Evolutionary conservation across 2,113 vertebrate species (phyloP).

Genomic region (Paradoxurus hermaphroditus): DNA sequence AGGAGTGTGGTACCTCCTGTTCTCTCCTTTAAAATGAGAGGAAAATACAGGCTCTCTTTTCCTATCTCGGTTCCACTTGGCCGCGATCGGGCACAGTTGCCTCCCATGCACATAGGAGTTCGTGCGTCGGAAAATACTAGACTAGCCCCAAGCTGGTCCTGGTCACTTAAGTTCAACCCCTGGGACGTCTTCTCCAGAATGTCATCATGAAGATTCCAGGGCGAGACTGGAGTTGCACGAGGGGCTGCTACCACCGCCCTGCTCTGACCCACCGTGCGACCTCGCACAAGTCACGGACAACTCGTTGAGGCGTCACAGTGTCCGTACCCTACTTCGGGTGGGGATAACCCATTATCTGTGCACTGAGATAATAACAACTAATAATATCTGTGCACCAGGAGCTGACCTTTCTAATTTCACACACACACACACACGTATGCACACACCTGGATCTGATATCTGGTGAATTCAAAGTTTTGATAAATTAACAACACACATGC

Average conservation of each 20-base stretch:
- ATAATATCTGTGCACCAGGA: not conserved
- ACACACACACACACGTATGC: not conserved
- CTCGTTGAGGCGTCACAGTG: accelerated
- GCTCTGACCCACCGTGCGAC: not conserved
- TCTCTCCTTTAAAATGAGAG: not conserved
- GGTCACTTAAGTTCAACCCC: not conserved
- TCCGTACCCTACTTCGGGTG: not conserved
- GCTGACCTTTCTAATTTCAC: not conserved
- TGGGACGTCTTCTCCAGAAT: not conserved
- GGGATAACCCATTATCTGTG: not conserved
- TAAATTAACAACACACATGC: not conserved
- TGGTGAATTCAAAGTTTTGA: not conserved
- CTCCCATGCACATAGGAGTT: not conserved
- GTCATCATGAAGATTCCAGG: too few species aligned
- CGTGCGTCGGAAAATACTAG: not conserved
- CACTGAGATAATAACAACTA: not conserved
- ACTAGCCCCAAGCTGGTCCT: not conserved
- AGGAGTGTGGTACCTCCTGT: not conserved
- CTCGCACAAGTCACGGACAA: not conserved
- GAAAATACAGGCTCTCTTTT: not conserved
- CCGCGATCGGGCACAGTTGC: not conserved
- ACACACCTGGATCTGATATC: not conserved
- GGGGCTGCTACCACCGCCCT: not conserved
- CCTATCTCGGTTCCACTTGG: not conserved
- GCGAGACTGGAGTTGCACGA: not conserved